Evolutionary conservation across 2,888 invertebrate genomes (phyloP), one percentile per base, ranked within the genome.

Genomic region (Neoitamus cyanurus): DNA sequence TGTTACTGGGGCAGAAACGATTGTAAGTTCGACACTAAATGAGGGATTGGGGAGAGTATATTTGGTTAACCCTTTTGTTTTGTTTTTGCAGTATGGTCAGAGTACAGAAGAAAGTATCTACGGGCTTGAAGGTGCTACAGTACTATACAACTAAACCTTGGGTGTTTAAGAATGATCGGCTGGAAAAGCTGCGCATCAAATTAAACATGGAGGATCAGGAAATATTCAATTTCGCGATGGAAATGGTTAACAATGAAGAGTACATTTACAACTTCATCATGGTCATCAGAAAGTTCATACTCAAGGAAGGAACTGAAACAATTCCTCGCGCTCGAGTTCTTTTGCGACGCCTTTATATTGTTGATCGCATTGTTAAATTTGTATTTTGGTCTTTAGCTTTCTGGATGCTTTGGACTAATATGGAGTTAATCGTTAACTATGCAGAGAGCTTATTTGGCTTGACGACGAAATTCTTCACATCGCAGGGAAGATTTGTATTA

Each of bases 131-230:
- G 85, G 92, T 96, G 1, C 90, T 97, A 25, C 94, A 95, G 88
- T 96, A 95, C 90, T 97, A 97, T 90, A 96, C 96, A 13, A 95
- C 94, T 73, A 93, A 94, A 87, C 92, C 94, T 85, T 98, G 98
- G 98, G 90, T 93, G 46, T 97, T 97, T 89, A 92, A 91, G 36
- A 95, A 94, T 86, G 93, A 93, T 3, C 94, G 94, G 86, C 93
- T 94, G 87, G 89, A 91, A 84, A 91, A 93, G 0, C 90, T 96
- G 3, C 92, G 91, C 84, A 89, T 92, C 0, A 90, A 91, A 15
- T 89, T 96, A 69, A 92, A 91, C 0, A 89, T 90, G 0, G 90
- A 90, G 13, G 96, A 95, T 86, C 92, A 91, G 87, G 90, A 94
- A 82, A 91, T 92, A 0, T 97, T 96, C 87, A 93, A 93, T 86